Percentiles rank a stretch among this genome's conserved stretches.
Conservation (phyloP, 2,113 vertebrate genomes). For the Tapirus terrestris region DNA sequence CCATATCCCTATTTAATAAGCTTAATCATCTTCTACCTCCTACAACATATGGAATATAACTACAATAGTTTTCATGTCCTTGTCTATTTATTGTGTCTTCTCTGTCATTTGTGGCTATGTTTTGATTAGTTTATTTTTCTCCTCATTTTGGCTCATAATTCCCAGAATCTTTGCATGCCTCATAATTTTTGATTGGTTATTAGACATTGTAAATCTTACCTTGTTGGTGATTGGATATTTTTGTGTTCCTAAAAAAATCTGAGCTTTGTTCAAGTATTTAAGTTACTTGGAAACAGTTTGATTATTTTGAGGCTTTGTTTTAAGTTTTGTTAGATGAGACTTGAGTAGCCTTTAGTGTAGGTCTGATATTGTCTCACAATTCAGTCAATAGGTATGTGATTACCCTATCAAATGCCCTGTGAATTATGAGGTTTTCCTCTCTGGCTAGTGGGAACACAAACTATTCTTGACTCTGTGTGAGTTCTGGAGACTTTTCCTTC, state of each 20-base stretch:
- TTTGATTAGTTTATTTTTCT: not conserved
- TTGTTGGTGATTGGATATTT: not conserved
- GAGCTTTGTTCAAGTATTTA: not conserved
- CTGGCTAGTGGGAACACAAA: not conserved
- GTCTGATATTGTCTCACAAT: not conserved
- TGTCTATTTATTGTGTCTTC: not conserved
- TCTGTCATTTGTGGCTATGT: not conserved
- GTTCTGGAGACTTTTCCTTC: not conserved
- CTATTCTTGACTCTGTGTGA: not conserved
- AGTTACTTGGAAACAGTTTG: not conserved
- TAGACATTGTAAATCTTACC: not conserved
- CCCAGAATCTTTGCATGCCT: not conserved
- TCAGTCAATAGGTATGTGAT: not conserved
- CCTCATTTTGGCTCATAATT: not conserved
- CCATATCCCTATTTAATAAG: not conserved
- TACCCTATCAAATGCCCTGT: not conserved
- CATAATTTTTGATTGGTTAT: not conserved
- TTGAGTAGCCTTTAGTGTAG: not conserved
- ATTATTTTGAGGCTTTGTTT: slow-evolving; percentile 4
- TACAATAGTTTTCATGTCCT: not conserved
- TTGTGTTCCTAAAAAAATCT: not conserved
- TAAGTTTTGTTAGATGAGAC: not conserved
- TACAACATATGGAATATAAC: not conserved
- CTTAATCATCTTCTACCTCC: not conserved
- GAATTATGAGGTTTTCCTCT: not conserved